phyloP scores from a whole-genome alignment of 2,888 invertebrate species.

The Microchrysa polita region DNA sequence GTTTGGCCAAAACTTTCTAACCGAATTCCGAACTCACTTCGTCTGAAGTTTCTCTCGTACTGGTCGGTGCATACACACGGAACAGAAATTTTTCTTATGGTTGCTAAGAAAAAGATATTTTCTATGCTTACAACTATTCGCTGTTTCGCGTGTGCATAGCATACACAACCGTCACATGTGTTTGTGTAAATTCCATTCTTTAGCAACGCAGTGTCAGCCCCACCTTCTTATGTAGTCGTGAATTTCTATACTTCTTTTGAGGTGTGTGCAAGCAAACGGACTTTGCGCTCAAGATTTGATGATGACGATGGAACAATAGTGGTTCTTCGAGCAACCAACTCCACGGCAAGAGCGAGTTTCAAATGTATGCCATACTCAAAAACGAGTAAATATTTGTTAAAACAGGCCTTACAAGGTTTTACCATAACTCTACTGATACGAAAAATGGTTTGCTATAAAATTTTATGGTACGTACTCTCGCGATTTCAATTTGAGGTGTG shows the following conservation, averaged over 20 bases:
- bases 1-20: constrained; percentile 36
- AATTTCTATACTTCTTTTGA: constrained; percentile 10
- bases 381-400: not conserved
- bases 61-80: constrained; percentile 15
- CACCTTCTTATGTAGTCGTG: constrained; percentile 28
- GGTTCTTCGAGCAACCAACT: no score
- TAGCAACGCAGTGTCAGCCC: constrained; percentile 12
- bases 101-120: no score
- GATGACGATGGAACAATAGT: no score
- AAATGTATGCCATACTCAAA: not conserved
- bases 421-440: no score
- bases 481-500: no score
- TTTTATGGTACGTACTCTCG: no score
- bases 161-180: no score
- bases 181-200: constrained; percentile 35
- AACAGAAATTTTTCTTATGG: constrained; percentile 2
- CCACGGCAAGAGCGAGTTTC: not conserved
- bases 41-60: constrained; percentile 37
- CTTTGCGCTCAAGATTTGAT: constrained; percentile 18
- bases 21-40: constrained; percentile 43
- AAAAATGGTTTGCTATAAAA: no score
- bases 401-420: no score
- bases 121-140: not conserved
- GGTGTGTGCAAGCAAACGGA: no score
- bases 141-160: not conserved